Base-by-base conservation (phyloP, 2,888 invertebrate genomes). In the Drosophila nr. perissopoda region DNA sequence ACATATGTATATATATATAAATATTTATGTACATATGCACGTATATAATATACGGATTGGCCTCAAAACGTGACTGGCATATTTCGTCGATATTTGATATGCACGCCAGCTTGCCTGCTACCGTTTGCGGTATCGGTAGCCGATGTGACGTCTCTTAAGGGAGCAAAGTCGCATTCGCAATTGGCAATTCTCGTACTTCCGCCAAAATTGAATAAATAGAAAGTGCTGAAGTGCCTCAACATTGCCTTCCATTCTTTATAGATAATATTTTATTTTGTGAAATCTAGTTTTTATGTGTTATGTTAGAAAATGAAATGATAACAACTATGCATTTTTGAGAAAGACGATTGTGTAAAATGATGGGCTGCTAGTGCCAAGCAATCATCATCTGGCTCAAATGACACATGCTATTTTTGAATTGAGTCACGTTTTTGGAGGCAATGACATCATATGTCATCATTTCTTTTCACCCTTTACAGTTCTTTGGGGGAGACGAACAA, bases 41-140 rank as follows among this genome's bases (percentile, higher is more conserved):
- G 27, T 27, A n/a, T 65, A 27, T 21, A 7, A 36, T 40, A 38
- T 40, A 16, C 66, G 54, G 52, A 71, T 53, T 71, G 79, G 62
- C 81, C 68, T 67, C 70, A 64, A 83, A 83, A 86, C 86, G 83
- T 84, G 83, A 84, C 82, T 56, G 69, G 79, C 80, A 83, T 83
- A 42, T 60, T 59, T 36, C 18, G 70, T 67, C 70, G 51, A 60
- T 76, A 59, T 58, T 74, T 58, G 51, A 40, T 61, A 61, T 65
- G 27, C 21, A 62, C 61, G 11, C 10, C n/a, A 4, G 27, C 11
- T 11, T 27, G 29, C 36, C 48, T n/a, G 59, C 52, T 74, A 78
- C 64, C 75, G 54, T 75, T 74, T 78, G 65, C 75, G 64, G 75
- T 69, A 62, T 33, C 27, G 34, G 11, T 21, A 40, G 48, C 38